Conservation (phyloP, 2,888 invertebrate species). For the Monoplex corrugatus region DNA sequence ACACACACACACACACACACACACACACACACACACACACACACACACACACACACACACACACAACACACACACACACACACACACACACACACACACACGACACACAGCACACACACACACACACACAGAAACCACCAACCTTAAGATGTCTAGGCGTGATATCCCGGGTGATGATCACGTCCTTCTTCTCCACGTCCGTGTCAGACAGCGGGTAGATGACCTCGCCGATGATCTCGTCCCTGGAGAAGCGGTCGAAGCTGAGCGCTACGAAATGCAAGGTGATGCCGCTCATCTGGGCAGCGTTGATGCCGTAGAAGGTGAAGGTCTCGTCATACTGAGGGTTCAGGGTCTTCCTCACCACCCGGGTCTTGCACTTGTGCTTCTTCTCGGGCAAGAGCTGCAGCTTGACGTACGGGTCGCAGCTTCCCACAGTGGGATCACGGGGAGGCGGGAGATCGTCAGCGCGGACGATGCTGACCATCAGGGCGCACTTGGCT, state of each 20-base stretch:
- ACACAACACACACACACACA: background rate
- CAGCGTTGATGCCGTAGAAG: slow-evolving; percentile 90
- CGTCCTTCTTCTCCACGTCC: slow-evolving; percentile 81
- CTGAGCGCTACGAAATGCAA: slow-evolving; percentile 84
- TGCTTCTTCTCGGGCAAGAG: slow-evolving; percentile 98
- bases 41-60: background rate
- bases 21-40: too few relatives aligned
- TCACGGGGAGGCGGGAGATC: slow-evolving; percentile 89
- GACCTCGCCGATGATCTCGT: slow-evolving; percentile 99
- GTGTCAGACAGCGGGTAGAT: slow-evolving; percentile 85
- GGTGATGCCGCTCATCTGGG: slow-evolving; percentile 94
- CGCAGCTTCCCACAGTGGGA: slow-evolving; percentile 91
- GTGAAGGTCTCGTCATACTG: slow-evolving; percentile 99
- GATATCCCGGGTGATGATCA: slow-evolving; percentile 88
- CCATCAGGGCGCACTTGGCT: slow-evolving; percentile 94
- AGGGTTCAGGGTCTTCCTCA: slow-evolving; percentile 97
- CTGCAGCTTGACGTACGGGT: slow-evolving; percentile 99
- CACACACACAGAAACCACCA: slow-evolving; percentile 63
- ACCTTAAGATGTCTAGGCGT: slow-evolving; percentile 96
- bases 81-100: background rate
- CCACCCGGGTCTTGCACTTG: slow-evolving; percentile 97
- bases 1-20: background rate
- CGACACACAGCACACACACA: background rate
- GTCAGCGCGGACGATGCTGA: slow-evolving; percentile 94
- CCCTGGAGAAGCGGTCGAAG: slow-evolving; percentile 98